These are phyloP conservation scores for Daktulosphaira vitifoliae DNA, from an alignment of 1,140 invertebrate genomes.

Conservation along the genomic window DNA sequence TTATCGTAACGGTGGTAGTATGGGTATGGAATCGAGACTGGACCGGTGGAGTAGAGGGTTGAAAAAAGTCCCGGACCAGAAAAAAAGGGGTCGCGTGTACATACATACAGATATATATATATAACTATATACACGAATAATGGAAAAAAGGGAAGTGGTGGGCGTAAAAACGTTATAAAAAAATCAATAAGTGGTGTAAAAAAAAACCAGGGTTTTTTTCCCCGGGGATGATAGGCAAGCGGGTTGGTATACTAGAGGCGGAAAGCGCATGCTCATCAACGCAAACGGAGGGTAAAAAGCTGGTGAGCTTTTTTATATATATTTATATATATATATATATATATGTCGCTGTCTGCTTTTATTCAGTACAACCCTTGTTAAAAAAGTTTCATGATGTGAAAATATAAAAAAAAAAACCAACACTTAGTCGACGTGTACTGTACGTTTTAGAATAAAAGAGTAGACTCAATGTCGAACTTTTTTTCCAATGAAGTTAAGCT, in stretches of 20 bases:
- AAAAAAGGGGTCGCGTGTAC: conserved; percentile 27
- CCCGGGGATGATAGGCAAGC: conserved; percentile 16
- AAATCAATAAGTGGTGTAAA: conserved; percentile 32
- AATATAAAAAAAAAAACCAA: conserved; percentile 13
- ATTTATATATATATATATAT: too few relatives aligned
- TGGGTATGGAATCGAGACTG: neutral
- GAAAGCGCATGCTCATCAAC: conserved; percentile 32
- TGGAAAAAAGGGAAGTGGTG: neutral
- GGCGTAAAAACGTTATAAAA: conserved; percentile 32
- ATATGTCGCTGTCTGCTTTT: neutral
- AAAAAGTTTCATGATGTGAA: conserved; percentile 27
- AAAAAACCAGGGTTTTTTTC: conserved; percentile 30
- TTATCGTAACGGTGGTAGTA: neutral
- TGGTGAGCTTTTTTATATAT: conserved; percentile 17
- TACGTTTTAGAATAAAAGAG: conserved; percentile 1
- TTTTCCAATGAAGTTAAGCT: too few relatives aligned
- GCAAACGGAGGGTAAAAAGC: conserved; percentile 32
- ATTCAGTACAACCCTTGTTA: conserved; percentile 18
- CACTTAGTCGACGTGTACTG: conserved; percentile 21
- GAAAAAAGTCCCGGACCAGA: conserved; percentile 33
- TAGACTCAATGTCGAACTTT: conserved; percentile 16
- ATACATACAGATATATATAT: conserved; percentile 2
- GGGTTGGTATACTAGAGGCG: neutral
- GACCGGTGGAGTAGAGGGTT: neutral
- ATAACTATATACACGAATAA: neutral